Percentiles rank a stretch among this genome's conserved stretches.
Evolutionary conservation across 2,888 invertebrate species (phyloP).

Genomic region (Andrena hattorfiana): DNA sequence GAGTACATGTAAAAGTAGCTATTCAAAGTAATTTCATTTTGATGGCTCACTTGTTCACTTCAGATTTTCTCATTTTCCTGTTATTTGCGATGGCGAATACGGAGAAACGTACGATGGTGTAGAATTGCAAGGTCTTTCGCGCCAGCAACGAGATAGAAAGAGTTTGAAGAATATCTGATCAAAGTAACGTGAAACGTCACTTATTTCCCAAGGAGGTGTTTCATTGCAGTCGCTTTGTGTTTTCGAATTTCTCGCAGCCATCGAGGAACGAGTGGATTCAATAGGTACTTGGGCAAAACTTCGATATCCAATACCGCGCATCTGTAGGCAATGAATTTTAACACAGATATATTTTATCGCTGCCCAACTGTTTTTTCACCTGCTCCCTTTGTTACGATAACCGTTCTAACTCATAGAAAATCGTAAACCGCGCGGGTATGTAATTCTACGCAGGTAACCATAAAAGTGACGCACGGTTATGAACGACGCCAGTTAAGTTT

Average conservation of each 20-base stretch:
- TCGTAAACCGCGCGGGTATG: neutral
- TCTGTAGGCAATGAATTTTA: constrained; percentile 20
- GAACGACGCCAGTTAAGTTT: neutral
- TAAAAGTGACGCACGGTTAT: neutral
- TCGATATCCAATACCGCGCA: constrained; percentile 27
- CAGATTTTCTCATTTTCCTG: too few species aligned
- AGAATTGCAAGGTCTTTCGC: neutral
- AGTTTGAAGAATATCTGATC: constrained; percentile 1
- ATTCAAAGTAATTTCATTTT: too few species aligned
- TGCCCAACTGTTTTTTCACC: constrained; percentile 12
- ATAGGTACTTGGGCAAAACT: constrained; percentile 2
- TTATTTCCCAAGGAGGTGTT: constrained; percentile 12
- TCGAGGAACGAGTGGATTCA: constrained; percentile 32
- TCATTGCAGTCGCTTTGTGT: constrained; percentile 7
- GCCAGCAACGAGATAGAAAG: neutral
- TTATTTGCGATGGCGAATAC: too few species aligned
- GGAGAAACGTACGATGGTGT: neutral
- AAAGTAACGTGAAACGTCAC: constrained; percentile 10
- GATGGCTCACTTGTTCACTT: too few species aligned
- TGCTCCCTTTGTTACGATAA: neutral
- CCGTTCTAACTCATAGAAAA: neutral
- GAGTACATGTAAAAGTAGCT: too few species aligned
- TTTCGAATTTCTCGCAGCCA: constrained; percentile 26
- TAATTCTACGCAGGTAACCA: neutral
- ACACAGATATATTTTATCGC: neutral